phyloP scores from a whole-genome alignment of 1,140 invertebrate genomes.

The Cylas formicarius region DNA sequence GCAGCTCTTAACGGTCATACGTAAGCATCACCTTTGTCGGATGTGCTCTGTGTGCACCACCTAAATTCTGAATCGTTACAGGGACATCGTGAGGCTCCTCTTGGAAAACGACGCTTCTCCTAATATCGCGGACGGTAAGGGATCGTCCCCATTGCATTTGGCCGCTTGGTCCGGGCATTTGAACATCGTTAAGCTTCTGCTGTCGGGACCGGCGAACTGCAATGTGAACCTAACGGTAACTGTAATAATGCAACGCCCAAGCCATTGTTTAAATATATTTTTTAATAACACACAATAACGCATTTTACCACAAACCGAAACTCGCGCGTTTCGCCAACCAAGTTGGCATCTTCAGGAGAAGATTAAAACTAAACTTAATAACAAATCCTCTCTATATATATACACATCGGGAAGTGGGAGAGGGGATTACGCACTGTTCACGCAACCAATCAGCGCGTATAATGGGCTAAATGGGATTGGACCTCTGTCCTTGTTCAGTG shows the following conservation, averaged over 20 bases:
- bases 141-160: constrained; percentile 80
- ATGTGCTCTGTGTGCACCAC: background rate
- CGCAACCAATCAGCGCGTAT: no score
- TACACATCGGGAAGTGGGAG: no score
- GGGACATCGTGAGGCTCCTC: constrained; percentile 80
- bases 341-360: no score
- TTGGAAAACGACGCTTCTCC: constrained; percentile 83
- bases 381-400: no score
- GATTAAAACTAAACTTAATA: no score
- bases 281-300: no score
- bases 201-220: constrained; percentile 66
- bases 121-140: constrained; percentile 76
- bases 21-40: constrained; percentile 48
- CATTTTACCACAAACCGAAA: no score
- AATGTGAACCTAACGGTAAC: constrained; percentile 76
- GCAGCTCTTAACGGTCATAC: constrained; percentile 89
- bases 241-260: constrained; percentile 10
- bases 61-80: constrained; percentile 40
- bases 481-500: no score
- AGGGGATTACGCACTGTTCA: no score
- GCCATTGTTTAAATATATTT: background rate
- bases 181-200: constrained; percentile 71
- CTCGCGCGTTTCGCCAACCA: no score
- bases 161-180: constrained; percentile 84
- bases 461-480: no score